Percentiles rank a stretch among this genome's conserved stretches.
phyloP scores from a whole-genome alignment of 2,888 invertebrate species.

The Ophion costatus region DNA sequence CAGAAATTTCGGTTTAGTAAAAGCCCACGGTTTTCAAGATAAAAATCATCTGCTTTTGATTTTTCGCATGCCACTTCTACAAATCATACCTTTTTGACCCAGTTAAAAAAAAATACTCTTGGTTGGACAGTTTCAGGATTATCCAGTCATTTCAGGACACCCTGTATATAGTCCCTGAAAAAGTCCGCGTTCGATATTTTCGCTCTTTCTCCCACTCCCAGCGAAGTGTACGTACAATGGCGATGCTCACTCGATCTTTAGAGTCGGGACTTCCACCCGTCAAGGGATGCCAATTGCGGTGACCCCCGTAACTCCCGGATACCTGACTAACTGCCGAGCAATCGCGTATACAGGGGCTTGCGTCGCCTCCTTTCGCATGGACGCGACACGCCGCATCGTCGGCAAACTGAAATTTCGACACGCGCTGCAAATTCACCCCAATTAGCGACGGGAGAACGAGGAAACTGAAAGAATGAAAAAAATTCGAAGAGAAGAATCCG shows the following conservation, averaged over 20 bases:
- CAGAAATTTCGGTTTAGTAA: too few relatives aligned
- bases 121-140: too few relatives aligned
- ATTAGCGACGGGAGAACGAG: neutral
- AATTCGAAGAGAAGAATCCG: neutral
- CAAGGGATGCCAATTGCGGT: constrained; percentile 56
- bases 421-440: constrained; percentile 63
- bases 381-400: constrained; percentile 3
- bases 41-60: too few relatives aligned
- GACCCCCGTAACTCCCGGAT: constrained; percentile 42
- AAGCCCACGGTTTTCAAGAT: too few relatives aligned
- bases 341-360: neutral
- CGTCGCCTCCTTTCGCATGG: neutral
- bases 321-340: constrained; percentile 42
- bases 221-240: neutral
- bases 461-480: neutral
- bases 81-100: too few relatives aligned
- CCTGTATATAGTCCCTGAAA: neutral
- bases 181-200: constrained; percentile 15
- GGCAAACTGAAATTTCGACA: constrained; percentile 67
- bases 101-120: too few relatives aligned
- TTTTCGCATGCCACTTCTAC: too few relatives aligned
- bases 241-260: constrained; percentile 4
- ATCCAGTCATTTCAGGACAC: too few relatives aligned
- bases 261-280: constrained; percentile 27
- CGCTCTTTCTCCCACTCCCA: constrained; percentile 1